Percentiles rank a stretch among this genome's conserved stretches.
phyloP scores from a whole-genome alignment of 1,140 invertebrate species.

The Leptestheria dahalacensis region DNA sequence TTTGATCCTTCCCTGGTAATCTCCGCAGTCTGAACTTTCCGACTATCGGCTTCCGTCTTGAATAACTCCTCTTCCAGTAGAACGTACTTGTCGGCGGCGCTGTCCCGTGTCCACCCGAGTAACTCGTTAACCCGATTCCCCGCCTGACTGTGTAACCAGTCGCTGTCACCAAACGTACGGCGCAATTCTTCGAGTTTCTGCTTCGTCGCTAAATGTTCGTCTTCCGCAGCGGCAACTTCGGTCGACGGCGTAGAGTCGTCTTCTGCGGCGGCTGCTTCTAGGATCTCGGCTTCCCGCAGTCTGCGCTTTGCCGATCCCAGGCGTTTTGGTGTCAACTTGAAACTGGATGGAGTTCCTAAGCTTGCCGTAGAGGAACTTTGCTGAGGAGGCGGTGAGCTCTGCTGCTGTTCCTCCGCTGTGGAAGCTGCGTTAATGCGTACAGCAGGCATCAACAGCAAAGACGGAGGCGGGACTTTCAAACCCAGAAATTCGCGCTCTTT shows the following conservation, averaged over 20 bases:
- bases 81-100: background rate
- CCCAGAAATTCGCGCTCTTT: background rate
- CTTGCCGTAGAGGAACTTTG: no score
- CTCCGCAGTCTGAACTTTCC: background rate
- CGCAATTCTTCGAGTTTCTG: background rate
- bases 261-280: background rate
- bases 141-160: background rate
- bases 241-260: background rate
- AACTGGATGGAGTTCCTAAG: no score
- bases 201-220: background rate
- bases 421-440: background rate
- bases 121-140: background rate
- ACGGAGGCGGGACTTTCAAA: background rate
- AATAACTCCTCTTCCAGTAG: background rate
- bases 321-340: background rate
- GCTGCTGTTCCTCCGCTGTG: background rate
- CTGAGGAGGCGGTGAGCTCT: no score
- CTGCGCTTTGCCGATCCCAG: background rate
- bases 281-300: background rate
- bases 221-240: background rate
- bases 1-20: background rate
- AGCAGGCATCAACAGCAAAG: background rate
- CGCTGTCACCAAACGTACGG: background rate
- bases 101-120: background rate
- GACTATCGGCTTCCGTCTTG: background rate